Base-by-base conservation (phyloP, 2,888 invertebrate species). In the Onthophagus sagittarius region DNA sequence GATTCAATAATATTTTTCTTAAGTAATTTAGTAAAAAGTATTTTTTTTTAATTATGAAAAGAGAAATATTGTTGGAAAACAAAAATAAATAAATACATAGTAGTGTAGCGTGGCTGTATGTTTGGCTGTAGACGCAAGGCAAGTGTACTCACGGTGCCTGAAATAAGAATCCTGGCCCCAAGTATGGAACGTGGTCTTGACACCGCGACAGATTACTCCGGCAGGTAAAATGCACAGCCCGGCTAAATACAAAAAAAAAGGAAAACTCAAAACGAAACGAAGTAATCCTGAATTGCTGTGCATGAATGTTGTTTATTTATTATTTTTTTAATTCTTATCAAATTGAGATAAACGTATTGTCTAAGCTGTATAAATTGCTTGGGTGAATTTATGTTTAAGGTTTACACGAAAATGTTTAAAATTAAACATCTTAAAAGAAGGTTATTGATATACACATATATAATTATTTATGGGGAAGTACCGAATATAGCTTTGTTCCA, bases 91-190 rank as follows among this genome's bases (percentile, higher is more conserved):
- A 72, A 75, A 75, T 75, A 72, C 63, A 13, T 39, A 73, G 75
- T 75, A 75, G 75, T 75, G 73, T 75, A 75, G 75, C 77, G 77
- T 77, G 77, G 77, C 80, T 81, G 81, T 83, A 80, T 84, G 83
- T 83, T 53, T 85, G 82, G 84, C 83, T 82, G 78, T 86, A 90
- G 90, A 88, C 90, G 89, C 87, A 91, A 90, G 87, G 88, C 89
- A 88, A 91, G 90, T 88, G 89, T 91, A 85, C 88, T 92, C 75
- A 89, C 91, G 86, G 90, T 93, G 80, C 94, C 94, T 78, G 93
- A 93, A 89, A 94, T 94, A 84, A 92, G 93, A 83, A 92, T 94
- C 82, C 88, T 93, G 88, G 93, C 93, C 84, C 92, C 94, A 81
- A 93, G 93, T 86, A 88, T 93, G 89, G 94, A 94, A 88, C 89